phyloP scores from a whole-genome alignment of 2,113 vertebrate species.

The Hydrochoerus hydrochaeris region DNA sequence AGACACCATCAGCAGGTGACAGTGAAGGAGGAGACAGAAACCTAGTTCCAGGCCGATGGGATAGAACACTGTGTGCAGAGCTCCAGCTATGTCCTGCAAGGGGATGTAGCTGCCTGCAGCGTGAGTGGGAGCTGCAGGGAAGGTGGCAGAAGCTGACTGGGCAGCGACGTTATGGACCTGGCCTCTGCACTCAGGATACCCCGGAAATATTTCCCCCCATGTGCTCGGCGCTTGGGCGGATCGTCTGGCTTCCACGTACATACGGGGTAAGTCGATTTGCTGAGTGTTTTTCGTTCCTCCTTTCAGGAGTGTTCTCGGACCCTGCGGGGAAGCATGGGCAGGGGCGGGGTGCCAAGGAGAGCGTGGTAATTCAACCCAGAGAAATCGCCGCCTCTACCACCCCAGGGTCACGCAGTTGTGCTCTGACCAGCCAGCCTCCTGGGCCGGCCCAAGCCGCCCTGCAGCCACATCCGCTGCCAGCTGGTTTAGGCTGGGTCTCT shows the following conservation, averaged over 20 bases:
- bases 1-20: fast-evolving
- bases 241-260: background rate
- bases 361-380: background rate
- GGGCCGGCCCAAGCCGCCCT: too few species aligned
- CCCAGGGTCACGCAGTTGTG: background rate
- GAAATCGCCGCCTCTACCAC: background rate
- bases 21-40: background rate
- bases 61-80: too few species aligned
- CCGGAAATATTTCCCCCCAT: background rate
- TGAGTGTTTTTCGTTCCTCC: background rate
- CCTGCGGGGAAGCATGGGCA: background rate
- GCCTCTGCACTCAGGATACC: background rate
- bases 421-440: background rate
- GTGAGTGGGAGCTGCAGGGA: background rate
- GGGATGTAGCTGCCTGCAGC: fast-evolving
- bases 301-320: background rate
- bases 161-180: background rate
- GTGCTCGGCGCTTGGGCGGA: background rate
- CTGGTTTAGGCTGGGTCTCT: background rate
- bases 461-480: too few species aligned
- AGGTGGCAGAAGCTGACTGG: background rate
- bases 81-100: too few species aligned
- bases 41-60: background rate
- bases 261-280: background rate
- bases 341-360: background rate